Evolutionary conservation across 2,113 vertebrate genomes (phyloP).

Genomic region (Nycticryphes semicollaris): DNA sequence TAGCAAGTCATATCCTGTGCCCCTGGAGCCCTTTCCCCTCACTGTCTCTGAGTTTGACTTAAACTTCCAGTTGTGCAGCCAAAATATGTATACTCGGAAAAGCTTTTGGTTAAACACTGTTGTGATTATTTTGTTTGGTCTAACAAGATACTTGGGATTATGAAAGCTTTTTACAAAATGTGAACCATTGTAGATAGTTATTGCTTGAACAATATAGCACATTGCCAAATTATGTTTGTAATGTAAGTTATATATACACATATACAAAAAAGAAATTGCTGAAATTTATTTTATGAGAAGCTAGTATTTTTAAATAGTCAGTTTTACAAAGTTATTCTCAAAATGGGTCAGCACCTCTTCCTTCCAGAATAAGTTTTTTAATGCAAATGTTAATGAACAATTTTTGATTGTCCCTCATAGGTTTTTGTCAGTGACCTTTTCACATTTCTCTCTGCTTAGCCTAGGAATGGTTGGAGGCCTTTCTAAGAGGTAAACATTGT

Average conservation of each 20-base stretch:
- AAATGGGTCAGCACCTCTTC: background rate
- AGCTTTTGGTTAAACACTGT: background rate
- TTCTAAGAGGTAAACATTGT: conserved; percentile 1
- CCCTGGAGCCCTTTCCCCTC: background rate
- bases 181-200: background rate
- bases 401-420: background rate
- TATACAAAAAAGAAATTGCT: background rate
- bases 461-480: background rate
- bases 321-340: background rate
- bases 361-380: background rate
- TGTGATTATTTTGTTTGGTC: background rate
- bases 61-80: background rate
- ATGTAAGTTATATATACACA: background rate
- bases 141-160: background rate
- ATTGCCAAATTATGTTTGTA: background rate
- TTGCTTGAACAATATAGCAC: background rate
- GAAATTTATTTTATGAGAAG: background rate
- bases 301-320: background rate
- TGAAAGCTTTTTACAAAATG: background rate
- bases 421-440: background rate
- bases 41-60: background rate
- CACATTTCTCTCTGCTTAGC: background rate
- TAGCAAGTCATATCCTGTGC: background rate
- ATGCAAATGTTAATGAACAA: background rate
- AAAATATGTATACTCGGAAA: background rate